phyloP scores from a whole-genome alignment of 2,888 invertebrate genomes.

The Stenichneumon culpator region DNA sequence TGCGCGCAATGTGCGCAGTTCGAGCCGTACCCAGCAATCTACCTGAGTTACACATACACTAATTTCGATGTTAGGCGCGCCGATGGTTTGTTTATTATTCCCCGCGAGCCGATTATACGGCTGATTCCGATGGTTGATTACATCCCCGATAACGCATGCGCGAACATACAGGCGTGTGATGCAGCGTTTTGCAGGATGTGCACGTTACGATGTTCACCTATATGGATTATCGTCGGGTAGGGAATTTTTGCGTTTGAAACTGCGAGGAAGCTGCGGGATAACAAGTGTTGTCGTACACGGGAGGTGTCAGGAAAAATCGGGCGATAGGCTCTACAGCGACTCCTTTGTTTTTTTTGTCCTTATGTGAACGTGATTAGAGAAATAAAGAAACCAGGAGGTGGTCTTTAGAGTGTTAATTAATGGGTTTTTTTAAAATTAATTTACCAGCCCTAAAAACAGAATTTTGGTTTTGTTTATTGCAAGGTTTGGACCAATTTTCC shows the following conservation, averaged over 20 bases:
- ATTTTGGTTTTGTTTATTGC: neutral
- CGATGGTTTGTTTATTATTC: constrained; percentile 61
- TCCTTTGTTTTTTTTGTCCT: neutral
- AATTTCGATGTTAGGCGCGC: constrained; percentile 62
- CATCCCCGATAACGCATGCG: constrained; percentile 36
- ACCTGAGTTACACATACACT: constrained; percentile 63
- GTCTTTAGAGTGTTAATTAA: too few relatives aligned
- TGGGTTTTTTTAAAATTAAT: too few relatives aligned
- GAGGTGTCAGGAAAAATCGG: neutral
- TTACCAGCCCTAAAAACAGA: neutral
- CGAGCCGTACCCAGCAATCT: constrained; percentile 45
- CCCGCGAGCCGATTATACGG: constrained; percentile 24
- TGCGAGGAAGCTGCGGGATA: neutral
- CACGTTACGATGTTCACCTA: constrained; percentile 22
- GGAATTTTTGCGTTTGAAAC: neutral
- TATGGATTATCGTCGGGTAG: constrained; percentile 42
- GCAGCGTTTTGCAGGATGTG: neutral
- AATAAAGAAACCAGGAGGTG: neutral
- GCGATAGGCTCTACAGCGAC: neutral
- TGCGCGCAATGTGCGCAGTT: neutral
- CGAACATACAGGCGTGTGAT: constrained; percentile 18
- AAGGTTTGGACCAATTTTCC: neutral
- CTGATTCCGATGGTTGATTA: constrained; percentile 33
- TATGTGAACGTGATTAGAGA: neutral
- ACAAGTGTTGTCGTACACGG: neutral